Base-by-base conservation (phyloP, 2,797 vertebrate genomes). In the Halcyon badia region DNA sequence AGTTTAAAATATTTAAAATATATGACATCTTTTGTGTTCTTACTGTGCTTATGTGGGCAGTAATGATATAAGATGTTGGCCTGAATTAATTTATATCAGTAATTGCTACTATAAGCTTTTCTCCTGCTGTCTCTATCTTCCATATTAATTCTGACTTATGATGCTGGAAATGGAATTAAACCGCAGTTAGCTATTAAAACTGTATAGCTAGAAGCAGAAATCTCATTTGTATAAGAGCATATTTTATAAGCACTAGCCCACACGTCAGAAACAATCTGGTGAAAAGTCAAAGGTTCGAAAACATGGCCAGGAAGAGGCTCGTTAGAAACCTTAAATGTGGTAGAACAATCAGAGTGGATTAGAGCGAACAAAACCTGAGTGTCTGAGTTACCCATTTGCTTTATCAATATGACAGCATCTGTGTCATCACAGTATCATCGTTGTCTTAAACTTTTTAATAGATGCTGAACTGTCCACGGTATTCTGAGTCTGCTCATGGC, bases 1-100 rank as follows among this genome's bases (percentile, higher is more conserved):
- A 57, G 4, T 95, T 83, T 75, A 56, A 90, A 83, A 70, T 94
- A 86, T 68, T 89, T 28, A 35, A 85, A 91, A 90, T 97, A 83
- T 42, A 56, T 94, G 57, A 48, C 21, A 35, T 95, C 94, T 95
- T 62, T 94, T 96, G 37, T 16, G 30, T 85, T 79, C n/a, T 26
- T 78, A 33, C n/a, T 84, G 14, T 62, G 52, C 48, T 93, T 91
- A 26, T 69, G 18, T 83, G 69, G 62, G 64, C 77, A 76, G 12
- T 76, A 86, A 90, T 94, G 64, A 76, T 44, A 68, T 75, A 70
- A 61, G 42, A 44, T 24, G 8, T 81, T 26, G 16, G 12, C 71
- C 84, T 94, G n/a, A 88, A 75, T 73, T 71, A 54, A 85, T 95
- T 84, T 75, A 79, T 89, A 81, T n/a, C 24, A 37, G 71, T 80